Conservation (phyloP, 2,797 vertebrate species). For the Cichlasoma orientale region DNA sequence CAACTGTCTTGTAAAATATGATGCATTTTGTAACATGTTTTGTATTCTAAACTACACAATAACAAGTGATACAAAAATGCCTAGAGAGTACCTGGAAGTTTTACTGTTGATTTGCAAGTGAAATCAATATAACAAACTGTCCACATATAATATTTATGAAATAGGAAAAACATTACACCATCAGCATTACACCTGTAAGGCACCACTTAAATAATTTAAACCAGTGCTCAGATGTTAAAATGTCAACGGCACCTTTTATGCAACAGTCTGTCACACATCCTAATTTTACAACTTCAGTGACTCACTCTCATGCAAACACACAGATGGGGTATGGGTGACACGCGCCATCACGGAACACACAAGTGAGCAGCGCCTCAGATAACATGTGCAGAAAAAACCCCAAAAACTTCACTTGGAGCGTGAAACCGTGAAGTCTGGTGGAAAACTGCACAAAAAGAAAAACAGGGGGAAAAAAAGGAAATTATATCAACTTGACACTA, state of each 20-base stretch:
- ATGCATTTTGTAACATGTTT: not conserved
- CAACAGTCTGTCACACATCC: too few species aligned
- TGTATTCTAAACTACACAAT: not conserved
- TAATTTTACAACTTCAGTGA: not conserved
- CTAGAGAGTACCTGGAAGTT: not conserved
- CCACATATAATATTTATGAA: not conserved
- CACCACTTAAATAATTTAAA: not conserved
- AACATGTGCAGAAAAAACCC: not conserved
- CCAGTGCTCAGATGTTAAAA: not conserved
- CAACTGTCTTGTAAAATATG: not conserved
- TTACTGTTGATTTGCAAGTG: not conserved
- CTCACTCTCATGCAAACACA: not conserved
- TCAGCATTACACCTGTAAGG: not conserved
- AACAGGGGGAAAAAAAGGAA: not conserved
- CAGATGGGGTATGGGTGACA: not conserved
- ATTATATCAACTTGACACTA: not conserved
- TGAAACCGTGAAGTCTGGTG: not conserved
- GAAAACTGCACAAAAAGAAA: not conserved
- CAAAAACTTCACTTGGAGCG: not conserved
- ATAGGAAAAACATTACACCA: not conserved
- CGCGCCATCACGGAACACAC: not conserved
- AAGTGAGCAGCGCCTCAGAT: not conserved
- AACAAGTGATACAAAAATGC: not conserved
- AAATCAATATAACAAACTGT: not conserved
- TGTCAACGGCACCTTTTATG: not conserved